Evolutionary conservation across 2,797 vertebrate genomes (phyloP), one percentile per base, ranked within the genome.

Genomic region (Xyrichtys novacula): DNA sequence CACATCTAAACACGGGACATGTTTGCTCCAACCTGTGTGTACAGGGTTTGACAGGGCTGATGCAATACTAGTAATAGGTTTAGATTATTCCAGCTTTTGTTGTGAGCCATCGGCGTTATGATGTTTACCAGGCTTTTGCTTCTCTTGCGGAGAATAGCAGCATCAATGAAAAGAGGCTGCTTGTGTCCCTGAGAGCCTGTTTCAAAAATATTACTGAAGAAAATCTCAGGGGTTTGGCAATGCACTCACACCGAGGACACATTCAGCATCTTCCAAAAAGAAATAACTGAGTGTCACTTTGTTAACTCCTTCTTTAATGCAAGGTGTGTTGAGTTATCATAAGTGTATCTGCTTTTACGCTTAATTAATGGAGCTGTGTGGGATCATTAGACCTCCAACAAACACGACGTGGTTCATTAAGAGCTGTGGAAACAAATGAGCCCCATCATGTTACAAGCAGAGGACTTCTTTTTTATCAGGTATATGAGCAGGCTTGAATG

Each of bases 161-260:
- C 9, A 44, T 38, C 36, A 29, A 70, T 48, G 10, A 10, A 23
- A 46, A 66, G 57, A 64, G 32, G 65, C 62, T 74, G 62, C 25
- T 42, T 64, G 53, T 81, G 40, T 74, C 36, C 32, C 36, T 32
- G 40, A 20, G 36, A 23, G 36, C 46, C 48, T 2, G 48, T 23
- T 38, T 50, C 55, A 54, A 38, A 55, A 75, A 60, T 28, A 59
- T 22, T 19, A 56, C 58, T 17, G 54, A 25, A 49, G 31, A 42
- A 22, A 73, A 68, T 64, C 42, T 38, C n/a, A 22, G 22, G 3
- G 8, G 32, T 54, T 47, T 53, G 46, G 50, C 59, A 50, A 8
- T 5, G 28, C 5, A 29, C 25, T 39, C 5, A 9, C 11, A 34
- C 40, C 63, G 16, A 66, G 12, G 14, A 25, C 12, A 22, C 39